Conservation (phyloP, 2,888 invertebrate species). For the Cyclophora punctaria region DNA sequence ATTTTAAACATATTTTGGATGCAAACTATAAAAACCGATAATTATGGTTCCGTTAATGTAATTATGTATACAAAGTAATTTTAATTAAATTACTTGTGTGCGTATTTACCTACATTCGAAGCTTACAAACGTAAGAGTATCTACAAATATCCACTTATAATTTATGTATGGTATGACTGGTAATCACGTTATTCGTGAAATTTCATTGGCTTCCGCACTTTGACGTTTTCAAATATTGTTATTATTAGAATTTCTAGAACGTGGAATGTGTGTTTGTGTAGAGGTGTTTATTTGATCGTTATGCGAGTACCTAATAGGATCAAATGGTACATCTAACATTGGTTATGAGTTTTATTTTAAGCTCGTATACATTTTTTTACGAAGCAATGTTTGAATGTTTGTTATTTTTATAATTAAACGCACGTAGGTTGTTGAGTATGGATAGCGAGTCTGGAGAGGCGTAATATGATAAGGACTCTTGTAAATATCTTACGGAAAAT, state of each 20-base stretch:
- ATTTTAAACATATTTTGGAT: too few relatives aligned
- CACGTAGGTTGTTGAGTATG: constrained; percentile 6
- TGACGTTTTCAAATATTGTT: constrained; percentile 24
- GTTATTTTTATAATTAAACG: constrained; percentile 6
- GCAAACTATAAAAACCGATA: too few relatives aligned
- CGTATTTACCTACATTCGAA: too few relatives aligned
- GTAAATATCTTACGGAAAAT: constrained; percentile 10
- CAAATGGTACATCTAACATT: not conserved
- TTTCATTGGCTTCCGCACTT: constrained; percentile 44
- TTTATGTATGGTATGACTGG: constrained; percentile 17
- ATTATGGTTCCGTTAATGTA: too few relatives aligned
- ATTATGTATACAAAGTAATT: too few relatives aligned
- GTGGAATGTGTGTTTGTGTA: constrained; percentile 11
- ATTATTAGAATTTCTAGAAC: constrained; percentile 22
- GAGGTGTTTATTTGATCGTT: constrained; percentile 21
- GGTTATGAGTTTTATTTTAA: too few relatives aligned
- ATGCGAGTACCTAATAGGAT: constrained; percentile 2
- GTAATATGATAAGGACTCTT: constrained; percentile 12
- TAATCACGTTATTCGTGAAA: constrained; percentile 48
- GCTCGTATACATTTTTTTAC: too few relatives aligned
- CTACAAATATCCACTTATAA: too few relatives aligned
- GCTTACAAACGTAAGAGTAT: too few relatives aligned
- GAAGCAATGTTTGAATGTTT: constrained; percentile 2
- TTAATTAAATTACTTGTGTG: too few relatives aligned
- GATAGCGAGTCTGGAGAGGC: constrained; percentile 7